Evolutionary conservation across 2,888 invertebrate species (phyloP).

Genomic region (Herminia tarsipennalis): DNA sequence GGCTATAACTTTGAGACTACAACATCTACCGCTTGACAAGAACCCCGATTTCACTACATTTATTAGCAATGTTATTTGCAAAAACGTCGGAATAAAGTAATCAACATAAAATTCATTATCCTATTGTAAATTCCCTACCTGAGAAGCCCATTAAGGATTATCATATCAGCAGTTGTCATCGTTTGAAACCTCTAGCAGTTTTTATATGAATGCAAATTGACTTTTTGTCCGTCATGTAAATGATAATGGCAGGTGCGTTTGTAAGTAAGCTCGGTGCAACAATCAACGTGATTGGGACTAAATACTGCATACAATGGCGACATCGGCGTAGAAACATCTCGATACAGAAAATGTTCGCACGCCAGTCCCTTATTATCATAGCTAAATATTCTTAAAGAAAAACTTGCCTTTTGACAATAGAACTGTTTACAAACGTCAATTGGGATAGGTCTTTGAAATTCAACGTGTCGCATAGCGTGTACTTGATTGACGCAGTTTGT

Average conservation of each 20-base stretch:
- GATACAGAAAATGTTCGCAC: constrained; percentile 36
- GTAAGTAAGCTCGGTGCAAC: constrained; percentile 32
- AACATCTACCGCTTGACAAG: too few relatives aligned
- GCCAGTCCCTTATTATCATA: constrained; percentile 28
- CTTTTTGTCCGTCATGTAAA: constrained; percentile 43
- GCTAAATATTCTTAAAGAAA: constrained; percentile 22
- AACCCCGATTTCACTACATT: constrained; percentile 2
- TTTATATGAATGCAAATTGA: constrained; percentile 39
- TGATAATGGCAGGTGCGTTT: constrained; percentile 31
- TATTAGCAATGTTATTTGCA: neutral
- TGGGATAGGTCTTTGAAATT: constrained; percentile 42
- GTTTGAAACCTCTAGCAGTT: constrained; percentile 17
- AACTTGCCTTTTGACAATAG: constrained; percentile 17
- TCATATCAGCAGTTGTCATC: constrained; percentile 27
- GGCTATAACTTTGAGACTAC: neutral
- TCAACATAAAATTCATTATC: constrained; percentile 13
- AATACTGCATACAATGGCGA: constrained; percentile 34
- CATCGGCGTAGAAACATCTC: constrained; percentile 25
- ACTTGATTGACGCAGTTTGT: constrained; percentile 18
- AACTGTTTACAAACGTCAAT: constrained; percentile 21
- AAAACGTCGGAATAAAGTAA: constrained; percentile 1
- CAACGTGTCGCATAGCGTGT: constrained; percentile 6
- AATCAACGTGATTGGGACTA: constrained; percentile 37
- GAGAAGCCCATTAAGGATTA: constrained; percentile 30
- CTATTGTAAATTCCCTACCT: constrained; percentile 27